Conservation (phyloP, 2,113 vertebrate genomes). For the Cepphus grylle region DNA sequence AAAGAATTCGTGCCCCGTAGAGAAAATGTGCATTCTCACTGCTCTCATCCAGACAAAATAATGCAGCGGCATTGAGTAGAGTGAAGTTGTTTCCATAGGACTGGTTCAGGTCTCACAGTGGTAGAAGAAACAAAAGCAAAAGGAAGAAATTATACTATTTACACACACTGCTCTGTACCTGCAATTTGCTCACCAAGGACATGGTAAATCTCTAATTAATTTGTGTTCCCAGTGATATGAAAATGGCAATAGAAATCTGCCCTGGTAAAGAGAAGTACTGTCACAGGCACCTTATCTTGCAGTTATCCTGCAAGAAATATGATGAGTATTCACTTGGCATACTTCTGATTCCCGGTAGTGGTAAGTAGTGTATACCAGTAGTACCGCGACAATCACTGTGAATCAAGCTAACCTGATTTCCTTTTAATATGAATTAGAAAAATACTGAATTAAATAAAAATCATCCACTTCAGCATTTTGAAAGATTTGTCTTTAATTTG, state of each 20-base stretch:
- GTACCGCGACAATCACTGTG: fast-evolving
- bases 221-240: not conserved
- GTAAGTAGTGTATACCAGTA: not conserved
- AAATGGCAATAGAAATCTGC: not conserved
- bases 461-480: not conserved
- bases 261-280: not conserved
- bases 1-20: not conserved
- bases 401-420: not conserved
- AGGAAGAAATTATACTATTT: not conserved
- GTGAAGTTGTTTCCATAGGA: not conserved
- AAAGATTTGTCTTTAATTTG: not conserved
- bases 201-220: not conserved
- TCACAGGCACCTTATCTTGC: not conserved
- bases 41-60: not conserved
- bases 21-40: not conserved
- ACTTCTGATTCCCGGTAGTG: not conserved
- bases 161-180: not conserved
- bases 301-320: not conserved
- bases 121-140: not conserved
- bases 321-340: not conserved
- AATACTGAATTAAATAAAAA: not conserved
- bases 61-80: fast-evolving
- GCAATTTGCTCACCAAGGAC: not conserved
- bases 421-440: not conserved
- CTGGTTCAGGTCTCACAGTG: not conserved